Evolutionary conservation across 2,797 vertebrate species (phyloP).

Genomic region (Crenuchus spilurus): DNA sequence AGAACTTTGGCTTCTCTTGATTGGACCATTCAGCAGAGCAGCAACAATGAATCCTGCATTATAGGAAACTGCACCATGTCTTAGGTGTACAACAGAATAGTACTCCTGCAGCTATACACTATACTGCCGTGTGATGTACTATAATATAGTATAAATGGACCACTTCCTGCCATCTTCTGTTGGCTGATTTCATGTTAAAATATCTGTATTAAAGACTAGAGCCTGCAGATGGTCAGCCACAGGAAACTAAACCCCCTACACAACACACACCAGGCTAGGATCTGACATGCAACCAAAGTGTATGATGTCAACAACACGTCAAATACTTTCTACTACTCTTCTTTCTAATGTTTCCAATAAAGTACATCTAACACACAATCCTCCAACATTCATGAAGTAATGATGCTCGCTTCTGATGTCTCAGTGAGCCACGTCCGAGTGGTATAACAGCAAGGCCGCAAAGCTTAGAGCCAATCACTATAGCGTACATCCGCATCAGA

Average conservation of each 20-base stretch:
- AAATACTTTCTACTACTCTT: no score
- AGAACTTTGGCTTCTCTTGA: no score
- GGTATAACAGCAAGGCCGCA: neutral
- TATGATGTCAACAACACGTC: neutral
- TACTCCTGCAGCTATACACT: no score
- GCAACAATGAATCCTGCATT: no score
- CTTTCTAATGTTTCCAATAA: neutral
- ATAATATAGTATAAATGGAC: neutral
- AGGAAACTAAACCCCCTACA: conserved; percentile 4
- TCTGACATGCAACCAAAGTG: neutral
- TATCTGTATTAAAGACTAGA: conserved; percentile 16
- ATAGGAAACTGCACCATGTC: no score
- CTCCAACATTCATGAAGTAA: neutral
- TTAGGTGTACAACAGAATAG: no score
- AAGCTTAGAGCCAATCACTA: neutral
- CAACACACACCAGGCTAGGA: neutral
- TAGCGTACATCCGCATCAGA: neutral
- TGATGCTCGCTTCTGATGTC: neutral
- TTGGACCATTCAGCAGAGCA: no score
- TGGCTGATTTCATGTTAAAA: conserved; percentile 7
- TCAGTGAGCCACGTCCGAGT: neutral
- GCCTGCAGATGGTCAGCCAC: conserved; percentile 16
- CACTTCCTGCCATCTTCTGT: no score
- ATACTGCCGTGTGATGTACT: neutral
- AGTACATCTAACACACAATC: neutral